phyloP scores from a whole-genome alignment of 2,888 invertebrate genomes.

The Octonoba sinensis region DNA sequence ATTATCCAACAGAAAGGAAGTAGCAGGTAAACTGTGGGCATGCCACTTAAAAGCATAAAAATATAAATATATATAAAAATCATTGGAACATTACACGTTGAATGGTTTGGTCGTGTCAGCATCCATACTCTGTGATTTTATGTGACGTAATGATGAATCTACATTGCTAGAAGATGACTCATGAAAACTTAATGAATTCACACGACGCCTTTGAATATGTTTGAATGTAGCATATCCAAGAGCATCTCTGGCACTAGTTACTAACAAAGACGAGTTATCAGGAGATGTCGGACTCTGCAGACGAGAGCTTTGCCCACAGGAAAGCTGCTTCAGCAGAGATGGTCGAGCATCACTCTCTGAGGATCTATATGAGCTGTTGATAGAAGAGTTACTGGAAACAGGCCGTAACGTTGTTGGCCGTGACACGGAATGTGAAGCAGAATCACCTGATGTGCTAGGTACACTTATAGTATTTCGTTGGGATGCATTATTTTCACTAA shows the following conservation, averaged over 20 bases:
- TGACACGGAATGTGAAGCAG: conserved; percentile 74
- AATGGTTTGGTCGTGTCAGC: conserved; percentile 48
- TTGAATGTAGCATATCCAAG: conserved; percentile 71
- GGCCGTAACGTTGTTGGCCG: conserved; percentile 86
- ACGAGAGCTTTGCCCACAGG: conserved; percentile 29
- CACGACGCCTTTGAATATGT: conserved; percentile 69
- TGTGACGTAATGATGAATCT: conserved; percentile 37
- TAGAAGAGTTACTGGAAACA: conserved; percentile 83
- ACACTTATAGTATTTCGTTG: conserved; percentile 78
- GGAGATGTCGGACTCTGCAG: conserved; percentile 47
- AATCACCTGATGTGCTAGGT: conserved; percentile 83
- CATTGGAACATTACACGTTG: conserved; percentile 24
- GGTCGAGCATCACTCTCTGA: conserved; percentile 35
- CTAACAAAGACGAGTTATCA: conserved; percentile 37
- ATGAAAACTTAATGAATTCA: conserved; percentile 66
- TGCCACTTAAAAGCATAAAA: too few relatives aligned
- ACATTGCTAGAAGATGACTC: conserved; percentile 46
- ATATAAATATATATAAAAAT: too few relatives aligned
- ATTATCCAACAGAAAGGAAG: too few relatives aligned
- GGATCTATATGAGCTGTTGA: conserved; percentile 72
- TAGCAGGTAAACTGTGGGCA: too few relatives aligned
- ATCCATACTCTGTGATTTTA: conserved; percentile 66
- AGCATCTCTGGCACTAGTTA: conserved; percentile 70
- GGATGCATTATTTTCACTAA: conserved; percentile 70
- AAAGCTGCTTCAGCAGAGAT: conserved; percentile 35